Conservation (phyloP, 2,888 invertebrate species). For the Drosophila anomelani region DNA sequence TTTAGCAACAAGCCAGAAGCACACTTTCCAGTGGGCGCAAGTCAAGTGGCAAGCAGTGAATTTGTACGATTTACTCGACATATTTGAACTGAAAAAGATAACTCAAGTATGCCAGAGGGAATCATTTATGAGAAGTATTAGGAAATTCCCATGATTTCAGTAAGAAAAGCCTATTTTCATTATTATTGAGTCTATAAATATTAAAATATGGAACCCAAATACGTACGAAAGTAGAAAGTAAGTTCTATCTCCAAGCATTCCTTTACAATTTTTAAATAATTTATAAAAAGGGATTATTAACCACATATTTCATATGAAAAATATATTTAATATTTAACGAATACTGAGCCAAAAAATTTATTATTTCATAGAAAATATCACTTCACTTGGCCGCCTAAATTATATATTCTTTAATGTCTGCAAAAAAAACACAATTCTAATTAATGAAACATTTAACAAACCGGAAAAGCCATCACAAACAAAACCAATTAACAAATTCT, state of each 20-base stretch:
- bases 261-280: not conserved
- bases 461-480: constrained; percentile 16
- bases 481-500: constrained; percentile 8
- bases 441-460: not conserved
- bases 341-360: not conserved
- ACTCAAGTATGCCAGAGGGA: constrained; percentile 2
- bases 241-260: too few relatives aligned
- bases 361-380: not conserved
- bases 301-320: not conserved
- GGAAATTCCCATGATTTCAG: not conserved
- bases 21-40: constrained; percentile 39
- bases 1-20: constrained; percentile 35
- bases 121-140: not conserved
- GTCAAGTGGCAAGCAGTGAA: constrained; percentile 41
- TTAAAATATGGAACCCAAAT: too few relatives aligned
- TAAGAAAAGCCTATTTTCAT: not conserved
- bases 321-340: not conserved
- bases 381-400: not conserved
- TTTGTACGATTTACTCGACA: constrained; percentile 27
- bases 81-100: constrained; percentile 8
- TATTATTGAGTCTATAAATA: too few relatives aligned
- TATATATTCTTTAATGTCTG: too few relatives aligned
- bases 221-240: too few relatives aligned
- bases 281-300: not conserved
- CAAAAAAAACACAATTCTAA: not conserved